A percentile compares a stretch with the other conserved stretches of the same genome.
phyloP scores from a whole-genome alignment of 64 coral and sea anemone genomes.

The Actinia tenebrosa region DNA sequence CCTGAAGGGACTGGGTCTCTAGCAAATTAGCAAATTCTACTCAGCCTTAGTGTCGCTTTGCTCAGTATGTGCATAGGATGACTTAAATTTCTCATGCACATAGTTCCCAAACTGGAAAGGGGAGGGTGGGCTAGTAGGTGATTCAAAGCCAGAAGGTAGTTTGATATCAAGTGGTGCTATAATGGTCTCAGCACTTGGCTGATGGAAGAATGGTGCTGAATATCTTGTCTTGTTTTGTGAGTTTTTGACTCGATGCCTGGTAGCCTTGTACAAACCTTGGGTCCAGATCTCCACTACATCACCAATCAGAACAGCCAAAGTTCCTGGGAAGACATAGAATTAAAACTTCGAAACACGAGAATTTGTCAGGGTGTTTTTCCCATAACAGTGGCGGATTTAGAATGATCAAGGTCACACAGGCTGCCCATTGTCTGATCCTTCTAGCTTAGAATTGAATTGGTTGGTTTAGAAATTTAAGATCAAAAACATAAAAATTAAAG shows the following conservation, averaged over 20 bases:
- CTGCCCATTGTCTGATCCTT: too few species aligned
- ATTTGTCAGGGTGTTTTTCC: too few species aligned
- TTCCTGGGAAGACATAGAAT: constrained; percentile 25
- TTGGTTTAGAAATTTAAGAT: too few species aligned
- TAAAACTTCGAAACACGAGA: neutral
- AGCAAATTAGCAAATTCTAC: neutral
- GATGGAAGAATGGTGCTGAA: constrained; percentile 64
- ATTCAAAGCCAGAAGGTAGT: constrained; percentile 4
- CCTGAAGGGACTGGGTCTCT: too few species aligned
- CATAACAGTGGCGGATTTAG: too few species aligned
- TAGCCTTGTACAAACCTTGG: constrained; percentile 42
- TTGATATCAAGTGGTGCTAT: constrained; percentile 55
- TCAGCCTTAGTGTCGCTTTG: neutral
- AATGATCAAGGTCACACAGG: too few species aligned
- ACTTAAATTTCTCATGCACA: constrained; percentile 56
- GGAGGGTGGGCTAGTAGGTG: neutral
- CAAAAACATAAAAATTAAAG: too few species aligned
- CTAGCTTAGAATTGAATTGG: too few species aligned
- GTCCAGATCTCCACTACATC: constrained; percentile 75
- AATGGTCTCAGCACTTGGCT: constrained; percentile 44
- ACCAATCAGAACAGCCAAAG: constrained; percentile 59
- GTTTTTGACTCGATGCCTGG: constrained; percentile 64
- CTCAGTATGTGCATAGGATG: constrained; percentile 11
- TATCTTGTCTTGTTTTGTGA: constrained; percentile 38
- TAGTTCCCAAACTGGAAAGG: constrained; percentile 80